phyloP scores from a whole-genome alignment of 2,797 vertebrate species.

The Phalloptychus januarius region DNA sequence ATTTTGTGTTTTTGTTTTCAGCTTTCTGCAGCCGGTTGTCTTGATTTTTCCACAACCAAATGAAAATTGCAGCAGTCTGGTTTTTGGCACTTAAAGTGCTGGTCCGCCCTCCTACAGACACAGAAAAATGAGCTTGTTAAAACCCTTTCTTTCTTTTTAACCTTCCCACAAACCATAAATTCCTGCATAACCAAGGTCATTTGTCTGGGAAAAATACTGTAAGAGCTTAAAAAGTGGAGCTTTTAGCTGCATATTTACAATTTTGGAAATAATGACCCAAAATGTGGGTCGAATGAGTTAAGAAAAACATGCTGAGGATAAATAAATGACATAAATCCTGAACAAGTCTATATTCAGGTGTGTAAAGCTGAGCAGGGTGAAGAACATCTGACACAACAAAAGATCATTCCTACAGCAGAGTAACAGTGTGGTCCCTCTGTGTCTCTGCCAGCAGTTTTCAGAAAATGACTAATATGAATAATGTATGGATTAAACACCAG shows the following conservation, averaged over 20 bases:
- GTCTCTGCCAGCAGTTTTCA: not conserved
- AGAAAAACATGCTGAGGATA: not conserved
- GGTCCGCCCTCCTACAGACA: not conserved
- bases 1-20: not conserved
- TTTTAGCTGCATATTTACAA: not conserved
- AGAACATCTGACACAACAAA: not conserved
- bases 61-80: not conserved
- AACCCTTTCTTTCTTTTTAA: not conserved
- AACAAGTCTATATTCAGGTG: not conserved
- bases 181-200: not conserved
- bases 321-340: not conserved
- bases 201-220: not conserved
- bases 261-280: not conserved
- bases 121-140: not conserved
- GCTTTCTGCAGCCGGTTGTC: not conserved
- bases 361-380: not conserved
- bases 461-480: slow-evolving; percentile 9
- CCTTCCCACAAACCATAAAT: not conserved
- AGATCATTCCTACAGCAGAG: not conserved
- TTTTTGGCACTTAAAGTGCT: not conserved
- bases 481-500: not conserved
- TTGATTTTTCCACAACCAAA: not conserved
- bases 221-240: not conserved
- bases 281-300: not conserved
- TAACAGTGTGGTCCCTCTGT: not conserved